Conservation (phyloP, 2,888 invertebrate genomes). For the Clanis bilineata region DNA sequence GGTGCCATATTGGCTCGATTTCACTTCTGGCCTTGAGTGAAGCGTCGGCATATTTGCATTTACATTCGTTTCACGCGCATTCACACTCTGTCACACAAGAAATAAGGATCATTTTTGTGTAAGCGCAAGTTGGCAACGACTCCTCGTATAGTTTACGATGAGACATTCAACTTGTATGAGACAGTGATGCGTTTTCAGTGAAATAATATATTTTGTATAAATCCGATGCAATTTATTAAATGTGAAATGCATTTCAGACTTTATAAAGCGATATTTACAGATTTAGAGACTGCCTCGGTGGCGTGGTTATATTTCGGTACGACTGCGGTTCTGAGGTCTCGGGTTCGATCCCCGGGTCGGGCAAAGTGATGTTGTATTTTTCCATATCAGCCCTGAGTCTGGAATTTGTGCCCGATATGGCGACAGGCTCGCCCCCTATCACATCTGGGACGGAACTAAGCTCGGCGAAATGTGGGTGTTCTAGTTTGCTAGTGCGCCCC, state of each 20-base stretch:
- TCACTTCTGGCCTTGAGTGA: constrained; percentile 39
- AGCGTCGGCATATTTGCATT: constrained; percentile 14
- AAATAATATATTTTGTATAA: constrained; percentile 17
- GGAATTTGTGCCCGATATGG: too few relatives aligned
- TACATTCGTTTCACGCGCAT: not conserved
- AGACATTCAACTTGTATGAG: constrained; percentile 44
- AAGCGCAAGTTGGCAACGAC: constrained; percentile 21
- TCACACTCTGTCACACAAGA: not conserved
- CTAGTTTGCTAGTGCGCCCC: too few relatives aligned
- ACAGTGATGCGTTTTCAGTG: constrained; percentile 40
- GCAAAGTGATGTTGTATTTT: too few relatives aligned
- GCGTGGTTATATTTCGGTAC: too few relatives aligned
- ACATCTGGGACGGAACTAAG: too few relatives aligned
- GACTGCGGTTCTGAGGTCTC: too few relatives aligned
- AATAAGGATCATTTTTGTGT: constrained; percentile 19
- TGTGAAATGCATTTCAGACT: not conserved
- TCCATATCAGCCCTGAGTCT: too few relatives aligned
- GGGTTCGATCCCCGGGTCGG: too few relatives aligned
- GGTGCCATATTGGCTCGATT: constrained; percentile 42
- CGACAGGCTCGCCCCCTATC: too few relatives aligned
- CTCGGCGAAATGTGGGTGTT: too few relatives aligned
- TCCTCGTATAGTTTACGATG: constrained; percentile 43
- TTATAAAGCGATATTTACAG: too few relatives aligned
- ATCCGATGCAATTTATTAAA: not conserved
- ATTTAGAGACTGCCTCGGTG: too few relatives aligned